Conservation (phyloP, 2,888 invertebrate species). For the Lasioglossum morio region DNA sequence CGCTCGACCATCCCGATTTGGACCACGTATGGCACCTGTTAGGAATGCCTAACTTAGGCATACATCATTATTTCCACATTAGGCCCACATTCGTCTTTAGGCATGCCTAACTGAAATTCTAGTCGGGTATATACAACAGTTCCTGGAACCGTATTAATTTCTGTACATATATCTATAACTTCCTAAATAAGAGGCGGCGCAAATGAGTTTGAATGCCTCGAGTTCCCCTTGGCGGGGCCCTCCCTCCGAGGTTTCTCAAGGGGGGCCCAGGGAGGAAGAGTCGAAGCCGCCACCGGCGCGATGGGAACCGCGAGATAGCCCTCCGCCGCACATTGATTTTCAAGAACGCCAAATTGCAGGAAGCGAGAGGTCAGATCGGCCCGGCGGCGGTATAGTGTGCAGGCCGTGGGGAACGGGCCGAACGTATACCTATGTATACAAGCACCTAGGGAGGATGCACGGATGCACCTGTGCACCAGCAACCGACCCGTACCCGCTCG, state of each 20-base stretch:
- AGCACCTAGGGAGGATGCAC: conserved; percentile 62
- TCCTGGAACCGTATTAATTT: no score
- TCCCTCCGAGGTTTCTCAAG: conserved; percentile 48
- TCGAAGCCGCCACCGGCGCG: conserved; percentile 59
- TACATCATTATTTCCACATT: no score
- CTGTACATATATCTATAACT: no score
- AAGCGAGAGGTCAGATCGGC: conserved; percentile 78
- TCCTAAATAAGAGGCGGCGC: conserved; percentile 43
- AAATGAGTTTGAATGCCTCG: conserved; percentile 46
- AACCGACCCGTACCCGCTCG: conserved; percentile 51
- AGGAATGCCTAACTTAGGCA: no score
- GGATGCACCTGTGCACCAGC: conserved; percentile 71
- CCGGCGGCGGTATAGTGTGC: conserved; percentile 52
- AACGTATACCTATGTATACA: conserved; percentile 22
- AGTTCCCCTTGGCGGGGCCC: conserved; percentile 20
- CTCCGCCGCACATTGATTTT: conserved; percentile 77
- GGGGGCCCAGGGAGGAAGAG: conserved; percentile 35
- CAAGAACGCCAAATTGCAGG: conserved; percentile 80
- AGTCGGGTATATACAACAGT: no score
- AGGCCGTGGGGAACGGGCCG: conserved; percentile 66
- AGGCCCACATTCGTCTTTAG: no score
- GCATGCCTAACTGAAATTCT: no score
- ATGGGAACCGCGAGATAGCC: conserved; percentile 75
- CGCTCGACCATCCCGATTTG: no score
- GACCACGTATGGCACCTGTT: no score